A percentile compares a stretch with the other conserved stretches of the same genome.
Evolutionary conservation across 2,888 invertebrate genomes (phyloP).

Genomic region (Synergus gifuensis): DNA sequence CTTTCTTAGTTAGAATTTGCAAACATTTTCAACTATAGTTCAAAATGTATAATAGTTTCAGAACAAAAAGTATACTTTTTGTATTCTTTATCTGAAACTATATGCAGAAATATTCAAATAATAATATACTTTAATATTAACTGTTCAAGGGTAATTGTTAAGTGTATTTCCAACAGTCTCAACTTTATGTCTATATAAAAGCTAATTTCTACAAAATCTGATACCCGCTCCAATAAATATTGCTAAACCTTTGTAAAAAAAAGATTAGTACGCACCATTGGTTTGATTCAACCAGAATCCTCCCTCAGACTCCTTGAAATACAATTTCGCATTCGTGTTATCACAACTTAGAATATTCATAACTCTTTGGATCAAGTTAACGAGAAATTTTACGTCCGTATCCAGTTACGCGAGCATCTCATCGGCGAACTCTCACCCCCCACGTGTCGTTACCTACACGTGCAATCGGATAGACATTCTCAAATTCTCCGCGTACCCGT

Average conservation of each 20-base stretch:
- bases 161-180: not conserved
- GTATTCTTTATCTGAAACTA: not conserved
- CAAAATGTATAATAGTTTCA: too few species aligned
- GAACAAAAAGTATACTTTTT: too few species aligned
- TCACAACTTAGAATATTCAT: conserved; percentile 33
- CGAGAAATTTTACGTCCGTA: conserved; percentile 15
- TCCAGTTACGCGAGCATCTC: conserved; percentile 24
- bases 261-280: conserved; percentile 8
- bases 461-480: conserved; percentile 38
- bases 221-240: not conserved
- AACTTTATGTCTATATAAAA: too few species aligned
- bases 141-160: not conserved
- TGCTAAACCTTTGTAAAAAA: not conserved
- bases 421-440: conserved; percentile 5
- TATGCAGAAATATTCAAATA: not conserved
- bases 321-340: conserved; percentile 28
- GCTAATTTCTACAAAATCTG: not conserved
- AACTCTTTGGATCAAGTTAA: conserved; percentile 21
- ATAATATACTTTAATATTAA: not conserved
- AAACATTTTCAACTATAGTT: not conserved
- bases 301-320: conserved; percentile 25
- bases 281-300: conserved; percentile 18
- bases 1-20: not conserved
- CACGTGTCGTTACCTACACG: conserved; percentile 31
- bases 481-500: conserved; percentile 10